These are phyloP conservation scores for Mormyrops boulengeri DNA, from an alignment of 2,797 vertebrate genomes.

Conservation along the genomic window DNA sequence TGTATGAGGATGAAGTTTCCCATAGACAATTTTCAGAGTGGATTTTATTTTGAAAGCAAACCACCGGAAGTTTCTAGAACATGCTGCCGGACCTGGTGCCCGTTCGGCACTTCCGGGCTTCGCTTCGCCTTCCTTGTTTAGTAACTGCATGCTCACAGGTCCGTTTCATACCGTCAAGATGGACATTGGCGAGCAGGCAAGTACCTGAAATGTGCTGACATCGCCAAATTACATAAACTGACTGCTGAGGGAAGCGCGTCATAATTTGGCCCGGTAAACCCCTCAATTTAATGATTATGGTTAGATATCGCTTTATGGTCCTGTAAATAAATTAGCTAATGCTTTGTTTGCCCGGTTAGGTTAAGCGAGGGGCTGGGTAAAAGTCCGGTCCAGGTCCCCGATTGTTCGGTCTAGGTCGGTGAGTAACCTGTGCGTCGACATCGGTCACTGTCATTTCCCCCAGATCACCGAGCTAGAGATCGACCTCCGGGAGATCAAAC, in stretches of 20 bases:
- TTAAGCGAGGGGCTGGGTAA: not conserved
- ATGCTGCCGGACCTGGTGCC: not conserved
- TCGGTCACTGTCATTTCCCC: not conserved
- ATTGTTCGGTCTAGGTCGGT: not conserved
- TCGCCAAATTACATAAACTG: not conserved
- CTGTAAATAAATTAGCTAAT: not conserved
- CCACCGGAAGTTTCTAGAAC: conserved; percentile 2
- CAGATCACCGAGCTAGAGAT: conserved; percentile 74
- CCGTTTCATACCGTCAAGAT: conserved; percentile 17
- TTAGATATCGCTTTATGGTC: not conserved
- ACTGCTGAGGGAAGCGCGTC: not conserved
- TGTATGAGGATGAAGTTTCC: not conserved
- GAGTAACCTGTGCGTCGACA: not conserved
- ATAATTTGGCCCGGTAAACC: not conserved
- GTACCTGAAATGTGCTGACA: not conserved
- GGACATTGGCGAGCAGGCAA: conserved; percentile 39
- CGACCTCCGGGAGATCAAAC: conserved; percentile 77
- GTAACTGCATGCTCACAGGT: not conserved
- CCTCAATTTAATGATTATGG: not conserved
- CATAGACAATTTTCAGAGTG: not conserved
- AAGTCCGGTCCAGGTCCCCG: not conserved
- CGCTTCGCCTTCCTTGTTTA: not conserved
- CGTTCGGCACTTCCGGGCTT: not conserved
- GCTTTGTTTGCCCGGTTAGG: not conserved
- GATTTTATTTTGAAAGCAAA: conserved; percentile 22